phyloP scores from a whole-genome alignment of 2,888 invertebrate genomes.

The Atrina japonica region DNA sequence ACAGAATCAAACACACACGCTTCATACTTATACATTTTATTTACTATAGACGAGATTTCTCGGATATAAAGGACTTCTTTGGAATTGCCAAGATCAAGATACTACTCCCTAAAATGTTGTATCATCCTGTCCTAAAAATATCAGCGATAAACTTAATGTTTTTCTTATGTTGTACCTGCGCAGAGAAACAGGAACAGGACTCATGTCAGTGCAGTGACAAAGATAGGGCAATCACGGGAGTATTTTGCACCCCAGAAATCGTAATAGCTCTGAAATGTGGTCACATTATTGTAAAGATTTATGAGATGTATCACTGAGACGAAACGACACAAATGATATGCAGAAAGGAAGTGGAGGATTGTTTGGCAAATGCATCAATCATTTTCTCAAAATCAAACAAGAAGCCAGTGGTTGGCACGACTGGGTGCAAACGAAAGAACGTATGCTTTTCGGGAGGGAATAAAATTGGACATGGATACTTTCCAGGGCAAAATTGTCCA shows the following conservation, averaged over 20 bases:
- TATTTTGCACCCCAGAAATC: constrained; percentile 77
- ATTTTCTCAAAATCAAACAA: constrained; percentile 60
- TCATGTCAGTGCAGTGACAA: constrained; percentile 71
- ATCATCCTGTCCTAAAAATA: too few species aligned
- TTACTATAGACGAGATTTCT: too few species aligned
- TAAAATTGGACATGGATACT: constrained; percentile 25
- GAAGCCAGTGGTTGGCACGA: constrained; percentile 56
- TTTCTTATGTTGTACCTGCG: constrained; percentile 69
- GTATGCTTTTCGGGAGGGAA: constrained; percentile 28
- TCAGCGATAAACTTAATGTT: too few species aligned
- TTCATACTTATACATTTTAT: too few species aligned
- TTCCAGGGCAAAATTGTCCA: constrained; percentile 19
- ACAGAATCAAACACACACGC: too few species aligned
- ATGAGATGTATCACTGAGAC: constrained; percentile 75
- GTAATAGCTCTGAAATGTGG: constrained; percentile 69
- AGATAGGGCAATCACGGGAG: constrained; percentile 66
- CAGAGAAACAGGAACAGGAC: constrained; percentile 54
- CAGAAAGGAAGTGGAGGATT: constrained; percentile 52
- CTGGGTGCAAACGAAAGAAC: constrained; percentile 11
- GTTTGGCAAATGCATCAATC: constrained; percentile 75
- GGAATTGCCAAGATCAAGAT: too few species aligned
- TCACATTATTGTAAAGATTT: constrained; percentile 70
- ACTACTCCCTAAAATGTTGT: too few species aligned
- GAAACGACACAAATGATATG: constrained; percentile 44
- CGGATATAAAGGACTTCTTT: too few species aligned